Evolutionary conservation across 2,113 vertebrate species (phyloP).

Genomic region (Notiomystis cincta): DNA sequence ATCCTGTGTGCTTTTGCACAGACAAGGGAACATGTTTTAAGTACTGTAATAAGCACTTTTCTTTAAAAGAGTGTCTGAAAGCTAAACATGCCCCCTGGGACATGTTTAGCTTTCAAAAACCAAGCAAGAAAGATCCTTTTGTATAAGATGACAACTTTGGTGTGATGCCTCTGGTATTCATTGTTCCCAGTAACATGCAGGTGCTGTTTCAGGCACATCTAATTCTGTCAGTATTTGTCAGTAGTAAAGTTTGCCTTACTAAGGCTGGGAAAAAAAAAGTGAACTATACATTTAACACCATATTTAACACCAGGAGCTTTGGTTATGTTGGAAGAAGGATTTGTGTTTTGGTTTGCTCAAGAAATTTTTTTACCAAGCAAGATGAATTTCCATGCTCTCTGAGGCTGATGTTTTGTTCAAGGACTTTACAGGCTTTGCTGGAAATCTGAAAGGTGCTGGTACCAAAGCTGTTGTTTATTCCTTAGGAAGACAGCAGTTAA

Average conservation of each 20-base stretch:
- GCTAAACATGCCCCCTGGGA: background rate
- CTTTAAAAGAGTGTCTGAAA: background rate
- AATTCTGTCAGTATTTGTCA: background rate
- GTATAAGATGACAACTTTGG: background rate
- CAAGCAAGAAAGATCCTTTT: background rate
- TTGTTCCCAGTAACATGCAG: background rate
- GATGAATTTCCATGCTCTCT: background rate
- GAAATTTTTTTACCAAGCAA: background rate
- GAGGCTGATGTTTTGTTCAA: background rate
- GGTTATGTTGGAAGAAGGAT: background rate
- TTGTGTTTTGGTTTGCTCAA: background rate
- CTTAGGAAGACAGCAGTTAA: background rate
- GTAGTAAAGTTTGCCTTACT: background rate
- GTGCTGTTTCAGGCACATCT: background rate
- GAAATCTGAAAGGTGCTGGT: background rate
- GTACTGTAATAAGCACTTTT: background rate
- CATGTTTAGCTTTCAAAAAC: background rate
- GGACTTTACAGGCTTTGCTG: background rate
- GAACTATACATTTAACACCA: no score
- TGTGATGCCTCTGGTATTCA: background rate
- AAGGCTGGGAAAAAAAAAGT: rapidly evolving
- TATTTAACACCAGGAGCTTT: background rate
- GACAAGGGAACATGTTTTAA: background rate
- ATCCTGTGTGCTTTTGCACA: background rate
- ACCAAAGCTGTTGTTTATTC: background rate